Conservation (phyloP, 2,888 invertebrate species). For the Agrochola lychnidis region DNA sequence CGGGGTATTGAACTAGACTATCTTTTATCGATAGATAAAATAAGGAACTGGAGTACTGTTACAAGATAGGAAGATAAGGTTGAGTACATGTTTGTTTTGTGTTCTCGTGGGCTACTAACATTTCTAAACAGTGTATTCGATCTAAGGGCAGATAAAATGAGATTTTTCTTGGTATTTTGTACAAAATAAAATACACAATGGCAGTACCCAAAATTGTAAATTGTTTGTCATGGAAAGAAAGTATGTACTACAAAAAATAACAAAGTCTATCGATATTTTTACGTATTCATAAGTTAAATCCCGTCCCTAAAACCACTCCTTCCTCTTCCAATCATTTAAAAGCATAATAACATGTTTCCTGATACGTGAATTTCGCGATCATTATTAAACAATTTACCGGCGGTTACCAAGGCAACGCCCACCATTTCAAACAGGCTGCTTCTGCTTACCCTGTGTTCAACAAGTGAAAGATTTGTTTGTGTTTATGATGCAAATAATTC, state of each 20-base stretch:
- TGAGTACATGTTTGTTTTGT: constrained; percentile 36
- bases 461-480: constrained; percentile 59
- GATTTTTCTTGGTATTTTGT: neutral
- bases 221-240: neutral
- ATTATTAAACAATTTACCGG: constrained; percentile 86
- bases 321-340: constrained; percentile 74
- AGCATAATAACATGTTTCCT: constrained; percentile 86
- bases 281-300: neutral
- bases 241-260: neutral
- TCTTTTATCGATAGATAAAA: constrained; percentile 60
- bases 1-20: constrained; percentile 61
- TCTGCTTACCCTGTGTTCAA: constrained; percentile 41
- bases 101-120: constrained; percentile 22
- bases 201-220: neutral
- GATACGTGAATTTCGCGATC: constrained; percentile 84
- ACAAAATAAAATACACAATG: neutral
- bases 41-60: constrained; percentile 50
- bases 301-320: constrained; percentile 41
- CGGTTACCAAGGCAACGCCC: constrained; percentile 85
- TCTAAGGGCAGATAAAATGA: constrained; percentile 25
- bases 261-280: constrained; percentile 35
- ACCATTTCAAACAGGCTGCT: constrained; percentile 65
- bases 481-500: constrained; percentile 62
- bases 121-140: constrained; percentile 23
- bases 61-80: constrained; percentile 54